Conservation (phyloP, 2,888 invertebrate species). For the Pedicia rivosa region DNA sequence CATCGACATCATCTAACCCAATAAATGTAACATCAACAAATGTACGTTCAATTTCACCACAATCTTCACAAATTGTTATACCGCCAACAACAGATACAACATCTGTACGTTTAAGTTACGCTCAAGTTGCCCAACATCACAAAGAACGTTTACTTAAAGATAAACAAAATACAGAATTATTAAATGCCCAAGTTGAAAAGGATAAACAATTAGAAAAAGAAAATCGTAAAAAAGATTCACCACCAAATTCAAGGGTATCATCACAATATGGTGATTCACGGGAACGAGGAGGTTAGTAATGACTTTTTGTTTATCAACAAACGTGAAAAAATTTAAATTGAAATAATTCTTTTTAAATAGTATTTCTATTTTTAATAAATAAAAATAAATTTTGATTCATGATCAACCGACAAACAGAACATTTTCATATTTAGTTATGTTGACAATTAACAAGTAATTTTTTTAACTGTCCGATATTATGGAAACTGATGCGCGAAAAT, state of each 20-base stretch:
- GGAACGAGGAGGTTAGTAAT: conserved; percentile 14
- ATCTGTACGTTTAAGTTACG: conserved; percentile 38
- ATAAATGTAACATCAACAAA: conserved; percentile 2
- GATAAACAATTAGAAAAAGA: conserved; percentile 15
- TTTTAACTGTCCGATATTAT: too few relatives aligned
- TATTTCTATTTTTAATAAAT: too few relatives aligned
- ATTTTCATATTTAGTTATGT: too few relatives aligned
- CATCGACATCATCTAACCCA: conserved; percentile 7
- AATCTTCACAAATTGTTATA: conserved; percentile 9
- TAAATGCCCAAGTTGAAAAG: conserved; percentile 7
- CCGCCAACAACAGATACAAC: conserved; percentile 14
- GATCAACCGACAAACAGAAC: too few relatives aligned
- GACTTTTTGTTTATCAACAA: too few relatives aligned
- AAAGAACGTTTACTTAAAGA: conserved; percentile 31
- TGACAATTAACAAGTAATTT: too few relatives aligned
- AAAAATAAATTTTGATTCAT: too few relatives aligned
- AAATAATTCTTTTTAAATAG: too few relatives aligned
- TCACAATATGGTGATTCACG: conserved; percentile 8
- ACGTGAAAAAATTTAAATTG: too few relatives aligned
- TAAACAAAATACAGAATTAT: conserved; percentile 10
- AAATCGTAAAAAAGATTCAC: conserved; percentile 6
- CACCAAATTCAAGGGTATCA: conserved; percentile 8
- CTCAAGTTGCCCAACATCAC: conserved; percentile 48
- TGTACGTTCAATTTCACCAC: conserved; percentile 9
- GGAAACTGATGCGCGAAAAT: too few relatives aligned